Evolutionary conservation across 1,140 invertebrate species (phyloP).

Genomic region (Meloidogyne chitwoodi): DNA sequence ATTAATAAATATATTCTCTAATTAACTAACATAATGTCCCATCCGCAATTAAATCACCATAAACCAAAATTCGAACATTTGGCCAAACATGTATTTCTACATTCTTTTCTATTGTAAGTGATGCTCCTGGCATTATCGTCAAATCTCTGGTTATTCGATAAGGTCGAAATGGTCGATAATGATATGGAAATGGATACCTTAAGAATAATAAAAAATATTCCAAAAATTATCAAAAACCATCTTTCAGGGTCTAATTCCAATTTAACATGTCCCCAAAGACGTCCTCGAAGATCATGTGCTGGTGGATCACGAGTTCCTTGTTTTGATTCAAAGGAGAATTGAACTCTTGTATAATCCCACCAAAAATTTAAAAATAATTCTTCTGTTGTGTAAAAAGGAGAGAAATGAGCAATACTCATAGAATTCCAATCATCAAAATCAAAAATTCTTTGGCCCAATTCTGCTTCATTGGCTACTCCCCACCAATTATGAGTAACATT

Average conservation of each 20-base stretch:
- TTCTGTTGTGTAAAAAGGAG: constrained; percentile 72
- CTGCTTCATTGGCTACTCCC: constrained; percentile 69
- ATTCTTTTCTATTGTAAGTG: constrained; percentile 79
- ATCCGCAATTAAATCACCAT: constrained; percentile 81
- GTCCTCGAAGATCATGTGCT: constrained; percentile 71
- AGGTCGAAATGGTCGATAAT: constrained; percentile 54
- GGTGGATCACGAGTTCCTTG: constrained; percentile 44
- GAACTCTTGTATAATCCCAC: constrained; percentile 66
- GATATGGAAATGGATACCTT: constrained; percentile 41
- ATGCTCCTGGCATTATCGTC: constrained; percentile 86
- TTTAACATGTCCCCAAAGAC: constrained; percentile 72
- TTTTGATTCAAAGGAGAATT: constrained; percentile 53
- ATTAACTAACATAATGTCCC: constrained; percentile 68
- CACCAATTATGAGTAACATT: constrained; percentile 93
- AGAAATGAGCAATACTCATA: constrained; percentile 82
- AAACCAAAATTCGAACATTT: constrained; percentile 89
- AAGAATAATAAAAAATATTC: neutral
- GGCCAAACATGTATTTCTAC: constrained; percentile 88
- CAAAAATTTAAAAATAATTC: constrained; percentile 67
- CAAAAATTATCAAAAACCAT: constrained; percentile 30
- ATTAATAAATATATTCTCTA: neutral
- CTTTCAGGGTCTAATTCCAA: constrained; percentile 64
- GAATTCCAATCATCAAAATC: constrained; percentile 99
- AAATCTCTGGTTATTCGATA: constrained; percentile 69
- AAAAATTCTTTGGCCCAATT: constrained; percentile 78